Evolutionary conservation across 2,797 vertebrate species (phyloP).

Genomic region (Loris lydekkerianus): DNA sequence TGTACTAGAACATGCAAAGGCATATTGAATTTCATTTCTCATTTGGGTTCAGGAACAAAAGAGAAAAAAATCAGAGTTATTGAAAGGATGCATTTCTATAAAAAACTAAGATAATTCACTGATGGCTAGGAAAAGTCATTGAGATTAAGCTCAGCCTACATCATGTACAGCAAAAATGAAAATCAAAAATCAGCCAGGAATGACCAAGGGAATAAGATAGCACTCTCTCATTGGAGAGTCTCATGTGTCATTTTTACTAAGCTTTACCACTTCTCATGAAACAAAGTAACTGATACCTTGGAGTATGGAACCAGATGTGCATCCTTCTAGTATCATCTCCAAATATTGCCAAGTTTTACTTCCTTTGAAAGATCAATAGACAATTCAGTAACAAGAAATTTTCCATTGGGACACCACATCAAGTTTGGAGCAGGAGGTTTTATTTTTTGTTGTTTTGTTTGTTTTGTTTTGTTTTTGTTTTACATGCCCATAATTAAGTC

Average conservation of each 20-base stretch:
- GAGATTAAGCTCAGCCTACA: neutral
- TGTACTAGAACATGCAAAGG: neutral
- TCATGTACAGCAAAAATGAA: neutral
- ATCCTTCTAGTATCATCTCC: neutral
- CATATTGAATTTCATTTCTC: no score
- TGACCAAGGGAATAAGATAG: neutral
- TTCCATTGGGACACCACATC: neutral
- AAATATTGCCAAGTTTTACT: neutral
- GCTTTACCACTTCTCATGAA: constrained; percentile 1
- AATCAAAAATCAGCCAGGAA: neutral
- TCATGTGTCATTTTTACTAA: neutral
- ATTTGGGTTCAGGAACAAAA: neutral
- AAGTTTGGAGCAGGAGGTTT: neutral
- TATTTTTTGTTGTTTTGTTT: neutral
- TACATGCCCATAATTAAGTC: neutral
- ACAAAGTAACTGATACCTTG: neutral
- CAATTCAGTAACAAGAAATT: neutral
- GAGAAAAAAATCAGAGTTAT: neutral
- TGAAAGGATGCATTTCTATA: constrained; percentile 35
- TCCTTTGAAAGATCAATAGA: neutral
- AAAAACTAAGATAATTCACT: neutral
- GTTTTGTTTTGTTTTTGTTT: no score
- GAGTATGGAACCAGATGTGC: neutral
- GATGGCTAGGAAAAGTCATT: neutral
- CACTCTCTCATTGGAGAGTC: neutral